Conservation (phyloP, 2,113 vertebrate genomes). For the Cinclus mexicanus region DNA sequence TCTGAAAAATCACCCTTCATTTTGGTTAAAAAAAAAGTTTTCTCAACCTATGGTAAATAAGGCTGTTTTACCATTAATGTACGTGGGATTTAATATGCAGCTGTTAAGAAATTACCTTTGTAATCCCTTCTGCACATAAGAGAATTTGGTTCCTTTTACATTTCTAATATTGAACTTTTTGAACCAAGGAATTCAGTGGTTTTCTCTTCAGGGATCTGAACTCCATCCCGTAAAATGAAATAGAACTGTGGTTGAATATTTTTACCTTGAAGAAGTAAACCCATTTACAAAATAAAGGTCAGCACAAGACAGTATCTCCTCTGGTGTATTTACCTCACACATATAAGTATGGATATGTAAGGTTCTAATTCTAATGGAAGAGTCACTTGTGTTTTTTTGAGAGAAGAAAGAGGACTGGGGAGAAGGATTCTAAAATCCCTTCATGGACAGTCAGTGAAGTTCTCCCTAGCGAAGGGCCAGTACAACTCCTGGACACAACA, state of each 20-base stretch:
- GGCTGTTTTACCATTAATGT: background rate
- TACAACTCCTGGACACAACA: background rate
- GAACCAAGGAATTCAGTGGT: background rate
- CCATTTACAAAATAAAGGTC: background rate
- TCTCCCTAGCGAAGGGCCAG: background rate
- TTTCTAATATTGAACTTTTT: background rate
- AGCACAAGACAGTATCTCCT: background rate
- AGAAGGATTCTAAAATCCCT: background rate
- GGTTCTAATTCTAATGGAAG: background rate
- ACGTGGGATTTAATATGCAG: background rate
- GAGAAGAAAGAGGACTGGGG: background rate
- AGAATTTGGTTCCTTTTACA: background rate
- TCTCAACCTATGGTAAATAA: background rate
- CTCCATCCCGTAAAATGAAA: background rate
- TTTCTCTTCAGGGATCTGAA: background rate
- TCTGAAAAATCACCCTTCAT: background rate
- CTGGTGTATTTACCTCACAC: background rate
- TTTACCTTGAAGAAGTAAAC: background rate
- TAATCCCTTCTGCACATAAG: background rate
- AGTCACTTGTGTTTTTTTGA: background rate
- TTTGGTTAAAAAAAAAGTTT: background rate
- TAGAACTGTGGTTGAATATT: background rate
- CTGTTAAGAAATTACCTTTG: background rate
- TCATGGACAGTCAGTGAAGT: background rate
- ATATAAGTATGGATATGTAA: background rate